Evolutionary conservation across 2,113 vertebrate species (phyloP).

Genomic region (Protobothrops flavoviridis): DNA sequence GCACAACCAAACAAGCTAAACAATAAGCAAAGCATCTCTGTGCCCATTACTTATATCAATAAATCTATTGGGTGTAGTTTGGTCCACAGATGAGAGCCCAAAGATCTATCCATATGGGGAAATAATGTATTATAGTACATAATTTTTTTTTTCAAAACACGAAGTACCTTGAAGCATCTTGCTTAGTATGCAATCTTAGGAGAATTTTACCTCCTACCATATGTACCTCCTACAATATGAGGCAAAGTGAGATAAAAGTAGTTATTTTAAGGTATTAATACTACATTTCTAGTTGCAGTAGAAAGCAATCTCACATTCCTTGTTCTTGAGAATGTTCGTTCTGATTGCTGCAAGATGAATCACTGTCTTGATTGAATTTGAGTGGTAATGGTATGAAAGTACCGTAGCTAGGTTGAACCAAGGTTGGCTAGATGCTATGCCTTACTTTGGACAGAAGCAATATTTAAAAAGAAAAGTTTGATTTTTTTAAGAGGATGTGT

Average conservation of each 20-base stretch:
- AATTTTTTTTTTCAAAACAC: too few relatives aligned
- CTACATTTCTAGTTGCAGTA: not conserved
- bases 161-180: not conserved
- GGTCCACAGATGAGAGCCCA: not conserved
- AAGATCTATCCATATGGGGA: not conserved
- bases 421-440: not conserved
- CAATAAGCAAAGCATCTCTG: not conserved
- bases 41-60: not conserved
- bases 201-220: not conserved
- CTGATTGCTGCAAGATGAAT: not conserved
- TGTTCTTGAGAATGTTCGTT: not conserved
- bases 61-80: not conserved
- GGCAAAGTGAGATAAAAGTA: not conserved
- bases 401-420: not conserved
- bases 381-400: not conserved
- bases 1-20: not conserved
- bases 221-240: not conserved
- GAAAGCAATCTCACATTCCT: not conserved
- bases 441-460: not conserved
- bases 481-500: not conserved
- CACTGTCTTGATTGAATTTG: not conserved
- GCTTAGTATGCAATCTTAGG: not conserved
- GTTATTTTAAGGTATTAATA: not conserved
- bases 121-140: too few relatives aligned
- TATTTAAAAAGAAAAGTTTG: not conserved